Evolutionary conservation across 1,140 invertebrate species (phyloP).

Genomic region (Musca domestica): DNA sequence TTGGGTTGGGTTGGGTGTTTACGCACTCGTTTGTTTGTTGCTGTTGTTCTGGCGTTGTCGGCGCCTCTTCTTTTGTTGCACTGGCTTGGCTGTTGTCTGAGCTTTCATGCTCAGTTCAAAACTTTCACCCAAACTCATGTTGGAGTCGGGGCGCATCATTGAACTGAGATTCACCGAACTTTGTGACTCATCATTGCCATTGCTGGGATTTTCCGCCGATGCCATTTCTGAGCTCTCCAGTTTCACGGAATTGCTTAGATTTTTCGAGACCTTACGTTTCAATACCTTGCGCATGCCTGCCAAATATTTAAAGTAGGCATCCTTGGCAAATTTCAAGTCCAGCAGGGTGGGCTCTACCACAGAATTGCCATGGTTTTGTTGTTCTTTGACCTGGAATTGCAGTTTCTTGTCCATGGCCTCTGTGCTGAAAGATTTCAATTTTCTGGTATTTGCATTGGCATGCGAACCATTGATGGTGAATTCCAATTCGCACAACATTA

Average conservation of each 20-base stretch:
- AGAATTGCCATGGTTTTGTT: conserved; percentile 25
- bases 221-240: not conserved
- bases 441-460: conserved; percentile 26
- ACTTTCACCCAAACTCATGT: conserved; percentile 5
- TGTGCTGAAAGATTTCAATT: conserved; percentile 33
- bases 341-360: conserved; percentile 29
- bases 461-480: conserved; percentile 40
- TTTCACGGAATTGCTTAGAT: conserved; percentile 22
- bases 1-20: not conserved
- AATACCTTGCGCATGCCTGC: conserved; percentile 35
- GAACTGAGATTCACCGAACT: not conserved
- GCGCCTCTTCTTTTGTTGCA: too few relatives aligned
- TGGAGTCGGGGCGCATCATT: not conserved
- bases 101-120: not conserved
- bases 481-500: conserved; percentile 44
- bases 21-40: not conserved
- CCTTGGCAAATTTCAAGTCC: conserved; percentile 42
- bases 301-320: conserved; percentile 38
- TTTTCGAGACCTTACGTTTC: conserved; percentile 26
- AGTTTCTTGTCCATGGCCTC: conserved; percentile 36
- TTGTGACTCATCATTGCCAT: not conserved
- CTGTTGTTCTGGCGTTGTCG: too few relatives aligned
- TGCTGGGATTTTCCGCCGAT: not conserved
- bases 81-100: not conserved
- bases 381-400: conserved; percentile 34